phyloP scores from a whole-genome alignment of 2,113 vertebrate genomes.

The Brachionichthys hirsutus region DNA sequence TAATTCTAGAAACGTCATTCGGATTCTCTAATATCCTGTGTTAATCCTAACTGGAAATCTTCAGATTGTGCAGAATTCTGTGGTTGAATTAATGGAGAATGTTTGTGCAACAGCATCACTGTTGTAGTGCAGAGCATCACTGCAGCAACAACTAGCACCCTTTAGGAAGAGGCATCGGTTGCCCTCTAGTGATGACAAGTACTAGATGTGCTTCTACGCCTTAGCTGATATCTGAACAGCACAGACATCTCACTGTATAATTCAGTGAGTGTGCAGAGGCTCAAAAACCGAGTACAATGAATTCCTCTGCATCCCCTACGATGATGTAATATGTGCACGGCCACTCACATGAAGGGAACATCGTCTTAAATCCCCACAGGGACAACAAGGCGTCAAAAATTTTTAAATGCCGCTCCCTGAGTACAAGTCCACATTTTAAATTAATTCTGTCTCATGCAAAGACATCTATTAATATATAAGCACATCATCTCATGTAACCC shows the following conservation, averaged over 20 bases:
- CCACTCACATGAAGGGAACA: too few species aligned
- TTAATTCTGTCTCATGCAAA: not conserved
- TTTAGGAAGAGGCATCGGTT: constrained; percentile 25
- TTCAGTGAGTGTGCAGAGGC: constrained; percentile 10
- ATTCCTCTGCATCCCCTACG: not conserved
- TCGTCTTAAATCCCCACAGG: not conserved
- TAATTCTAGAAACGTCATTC: not conserved
- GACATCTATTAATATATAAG: constrained; percentile 1
- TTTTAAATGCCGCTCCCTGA: constrained; percentile 17
- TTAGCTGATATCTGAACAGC: constrained; percentile 2
- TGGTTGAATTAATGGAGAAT: constrained; percentile 17
- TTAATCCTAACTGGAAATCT: constrained; percentile 1
- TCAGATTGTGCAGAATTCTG: not conserved
- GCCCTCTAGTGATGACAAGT: constrained; percentile 55
- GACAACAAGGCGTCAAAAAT: not conserved
- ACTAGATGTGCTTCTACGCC: constrained; percentile 2
- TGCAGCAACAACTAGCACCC: constrained; percentile 38
- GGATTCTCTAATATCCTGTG: not conserved
- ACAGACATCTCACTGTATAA: constrained; percentile 10
- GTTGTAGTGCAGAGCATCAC: constrained; percentile 45
- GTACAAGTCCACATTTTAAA: constrained; percentile 17
- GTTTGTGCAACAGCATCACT: constrained; percentile 33
- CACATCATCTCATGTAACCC: not conserved
- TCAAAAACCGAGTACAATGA: constrained; percentile 2
- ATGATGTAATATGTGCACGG: constrained; percentile 4